Evolutionary conservation across 1,140 invertebrate genomes (phyloP).

Genomic region (Calliphora vicina): DNA sequence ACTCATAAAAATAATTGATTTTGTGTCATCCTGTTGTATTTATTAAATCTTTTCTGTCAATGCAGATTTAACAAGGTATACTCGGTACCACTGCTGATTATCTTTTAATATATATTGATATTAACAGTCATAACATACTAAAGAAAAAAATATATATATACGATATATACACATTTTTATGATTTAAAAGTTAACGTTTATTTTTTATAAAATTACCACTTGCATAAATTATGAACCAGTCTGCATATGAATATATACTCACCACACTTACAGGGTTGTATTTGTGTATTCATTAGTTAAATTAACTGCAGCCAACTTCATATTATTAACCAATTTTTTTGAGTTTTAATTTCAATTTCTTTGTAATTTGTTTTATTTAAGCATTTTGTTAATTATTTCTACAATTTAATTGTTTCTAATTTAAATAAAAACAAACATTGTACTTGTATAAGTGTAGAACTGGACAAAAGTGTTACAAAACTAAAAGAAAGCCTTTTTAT

Average conservation of each 20-base stretch:
- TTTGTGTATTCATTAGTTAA: neutral
- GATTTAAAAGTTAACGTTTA: no score
- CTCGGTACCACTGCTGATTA: no score
- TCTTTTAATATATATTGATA: no score
- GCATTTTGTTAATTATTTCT: neutral
- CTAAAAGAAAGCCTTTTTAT: neutral
- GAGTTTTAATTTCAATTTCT: neutral
- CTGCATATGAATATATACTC: neutral
- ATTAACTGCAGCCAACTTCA: neutral
- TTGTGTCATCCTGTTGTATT: no score
- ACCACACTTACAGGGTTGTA: neutral
- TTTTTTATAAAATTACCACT: neutral
- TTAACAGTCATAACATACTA: no score
- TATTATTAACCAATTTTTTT: neutral
- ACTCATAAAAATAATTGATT: no score
- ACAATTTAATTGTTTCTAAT: neutral
- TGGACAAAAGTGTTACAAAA: neutral
- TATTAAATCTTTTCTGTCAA: no score
- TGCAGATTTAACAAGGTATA: no score
- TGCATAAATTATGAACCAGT: neutral
- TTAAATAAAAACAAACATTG: neutral
- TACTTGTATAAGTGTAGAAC: neutral
- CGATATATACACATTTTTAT: no score
- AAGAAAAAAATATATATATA: no score
- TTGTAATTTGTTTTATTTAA: neutral